These are phyloP conservation scores for Belgica antarctica DNA, from an alignment of 2,888 invertebrate species.

Conservation along the genomic window DNA sequence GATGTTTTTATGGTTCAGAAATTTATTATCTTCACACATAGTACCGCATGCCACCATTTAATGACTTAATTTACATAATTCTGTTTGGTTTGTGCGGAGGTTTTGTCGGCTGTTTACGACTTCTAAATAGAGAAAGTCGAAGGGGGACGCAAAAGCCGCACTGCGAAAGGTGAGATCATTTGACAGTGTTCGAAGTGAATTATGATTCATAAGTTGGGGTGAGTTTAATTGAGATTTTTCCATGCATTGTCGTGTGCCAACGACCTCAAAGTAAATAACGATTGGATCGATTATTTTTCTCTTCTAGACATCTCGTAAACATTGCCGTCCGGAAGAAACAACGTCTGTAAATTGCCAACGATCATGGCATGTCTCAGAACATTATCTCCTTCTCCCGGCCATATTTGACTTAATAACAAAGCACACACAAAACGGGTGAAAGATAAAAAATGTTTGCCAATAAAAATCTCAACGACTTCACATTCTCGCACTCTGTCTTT, in stretches of 20 bases:
- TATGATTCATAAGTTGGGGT: neutral
- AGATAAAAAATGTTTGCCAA: slow-evolving; percentile 25
- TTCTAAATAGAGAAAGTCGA: neutral
- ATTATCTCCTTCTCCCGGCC: slow-evolving; percentile 12
- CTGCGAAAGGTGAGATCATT: neutral
- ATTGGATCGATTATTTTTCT: neutral
- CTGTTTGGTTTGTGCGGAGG: neutral
- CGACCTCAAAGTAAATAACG: slow-evolving; percentile 1
- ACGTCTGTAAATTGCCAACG: slow-evolving; percentile 8
- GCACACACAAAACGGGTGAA: neutral
- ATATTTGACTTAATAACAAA: slow-evolving; percentile 11
- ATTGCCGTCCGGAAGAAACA: neutral
- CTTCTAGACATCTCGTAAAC: slow-evolving; percentile 1
- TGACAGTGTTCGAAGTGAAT: no score
- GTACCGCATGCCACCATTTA: slow-evolving; percentile 18
- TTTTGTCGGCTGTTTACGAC: neutral
- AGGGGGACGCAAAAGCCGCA: neutral
- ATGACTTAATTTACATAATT: slow-evolving; percentile 29
- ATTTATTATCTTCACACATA: slow-evolving; percentile 30
- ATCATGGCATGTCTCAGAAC: neutral
- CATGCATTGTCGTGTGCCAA: no score
- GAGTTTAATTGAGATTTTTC: no score
- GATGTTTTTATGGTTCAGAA: slow-evolving; percentile 19
- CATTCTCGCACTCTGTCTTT: neutral
- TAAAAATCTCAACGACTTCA: slow-evolving; percentile 1